Base-by-base conservation (phyloP, 1,140 invertebrate species). In the Pseudachorutes palmiensis region DNA sequence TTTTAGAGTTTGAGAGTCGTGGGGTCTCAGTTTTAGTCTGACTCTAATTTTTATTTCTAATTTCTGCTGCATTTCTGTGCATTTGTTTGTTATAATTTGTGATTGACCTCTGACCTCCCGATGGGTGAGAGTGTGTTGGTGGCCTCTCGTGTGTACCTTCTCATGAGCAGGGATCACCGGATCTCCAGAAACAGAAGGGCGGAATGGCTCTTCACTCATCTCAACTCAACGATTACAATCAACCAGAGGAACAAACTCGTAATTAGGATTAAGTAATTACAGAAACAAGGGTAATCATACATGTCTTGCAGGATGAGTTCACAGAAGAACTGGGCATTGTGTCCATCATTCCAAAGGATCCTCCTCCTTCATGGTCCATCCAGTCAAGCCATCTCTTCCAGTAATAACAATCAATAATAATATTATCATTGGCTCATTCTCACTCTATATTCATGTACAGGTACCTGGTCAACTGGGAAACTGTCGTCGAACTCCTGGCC, bases 171-270 rank as follows among this genome's bases (percentile, higher is more conserved):
- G 75, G 83, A 86, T 63, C 87, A 88, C 73, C 83, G 87, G 29
- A 85, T 91, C 68, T 90, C 88, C 26, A 80, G 88, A 70, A 89
- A 89, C 78, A 82, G 86, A 29, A 78, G 89, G 72, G 84, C 87
- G 51, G 84, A 88, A 73, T 91, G 89, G 88, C 86, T 86, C 74
- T 80, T 91, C 28, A 81, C 84, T 67, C 82, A 87, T 76, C 77
- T 91, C 29, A 86, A 89, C 74, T 82, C 80, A 63, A 76, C 81
- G n/a, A 79, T 90, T 41, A 75, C 75, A 68, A 77, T 85, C 22
- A 79, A 81, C 62, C 73, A 75, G 64, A 74, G 78, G 31, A 68
- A 68, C 72, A 72, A 68, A 72, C 76, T 77, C 75, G 77, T 79
- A 70, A n/a, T n/a, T n/a, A 71, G 73, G 67, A 49, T 67, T 49